Evolutionary conservation across 2,113 vertebrate species (phyloP), one percentile per base, ranked within the genome.

Genomic region (Bufo gargarizans): DNA sequence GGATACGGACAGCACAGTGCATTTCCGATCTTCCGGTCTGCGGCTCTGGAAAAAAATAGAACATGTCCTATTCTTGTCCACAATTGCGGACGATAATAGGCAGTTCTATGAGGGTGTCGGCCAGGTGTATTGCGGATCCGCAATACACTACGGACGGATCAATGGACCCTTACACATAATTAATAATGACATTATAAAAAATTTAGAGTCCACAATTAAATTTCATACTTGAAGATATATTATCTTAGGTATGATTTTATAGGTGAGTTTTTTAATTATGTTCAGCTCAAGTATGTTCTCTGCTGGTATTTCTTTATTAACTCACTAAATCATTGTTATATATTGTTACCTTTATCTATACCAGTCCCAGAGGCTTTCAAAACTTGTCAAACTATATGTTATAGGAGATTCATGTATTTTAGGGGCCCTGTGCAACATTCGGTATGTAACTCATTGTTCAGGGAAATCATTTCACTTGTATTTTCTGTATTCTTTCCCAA

Each of bases 311-410:
- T 50, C 45, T 76, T 49, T 76, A 76, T 76, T 76, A 76, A 50
- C 6, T 76, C 72, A 20, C 47, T 76, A 76, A 76, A 76, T 76
- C 47, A 76, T 76, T 76, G 72, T 76, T 50, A 20, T 76, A 20
- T 76, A 76, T 74, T 74, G 16, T 47, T 76, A 20, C 0, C 17
- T 50, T 76, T 76, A 76, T 76, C 47, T 20, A 9, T 49, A 49
- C 47, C 7, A 76, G 43, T 2, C 3, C 71, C 17, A 6, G 71
- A 49, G 47, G 72, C 47, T 49, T 19, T 20, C 1, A 76, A 50
- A 76, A 74, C 45, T 14, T 47, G 33, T 74, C 71, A 47, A 33
- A 11, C 9, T 50, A 20, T 20, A 76, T 16, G 43, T 45, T 72
- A 72, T 72, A 72, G 12, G 2, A 45, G 6, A 43, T 72, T 17